These are phyloP conservation scores for Oryzias curvinotus DNA, from an alignment of 2,113 vertebrate species.

Conservation along the genomic window DNA sequence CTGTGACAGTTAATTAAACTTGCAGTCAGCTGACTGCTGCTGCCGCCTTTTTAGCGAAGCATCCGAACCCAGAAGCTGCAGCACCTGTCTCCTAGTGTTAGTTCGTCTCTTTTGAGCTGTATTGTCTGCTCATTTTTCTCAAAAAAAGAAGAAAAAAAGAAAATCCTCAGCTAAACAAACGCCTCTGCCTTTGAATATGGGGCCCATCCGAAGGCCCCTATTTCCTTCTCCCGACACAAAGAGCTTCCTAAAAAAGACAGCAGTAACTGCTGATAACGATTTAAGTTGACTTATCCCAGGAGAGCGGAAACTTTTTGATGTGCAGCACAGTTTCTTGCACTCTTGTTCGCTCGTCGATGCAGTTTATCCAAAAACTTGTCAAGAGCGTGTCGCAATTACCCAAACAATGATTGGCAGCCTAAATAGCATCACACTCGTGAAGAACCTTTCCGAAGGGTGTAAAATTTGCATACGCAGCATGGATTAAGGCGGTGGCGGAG, in stretches of 20 bases:
- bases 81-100: slow-evolving; percentile 27
- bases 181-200: neutral
- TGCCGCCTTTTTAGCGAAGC: slow-evolving; percentile 49
- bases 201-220: neutral
- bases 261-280: slow-evolving; percentile 2
- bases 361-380: slow-evolving; percentile 55
- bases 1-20: slow-evolving; percentile 56
- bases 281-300: neutral
- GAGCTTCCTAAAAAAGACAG: neutral
- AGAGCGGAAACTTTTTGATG: slow-evolving; percentile 31
- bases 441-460: slow-evolving; percentile 76
- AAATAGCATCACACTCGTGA: slow-evolving; percentile 71
- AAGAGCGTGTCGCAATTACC: slow-evolving; percentile 56
- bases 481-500: slow-evolving; percentile 67
- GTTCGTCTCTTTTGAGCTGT: slow-evolving; percentile 24
- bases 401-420: slow-evolving; percentile 78
- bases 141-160: neutral
- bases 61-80: slow-evolving; percentile 28
- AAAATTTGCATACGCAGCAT: slow-evolving; percentile 77
- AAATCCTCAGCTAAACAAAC: slow-evolving; percentile 1
- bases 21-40: slow-evolving; percentile 54
- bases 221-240: slow-evolving; percentile 1
- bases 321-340: slow-evolving; percentile 5
- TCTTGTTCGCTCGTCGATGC: slow-evolving; percentile 32
- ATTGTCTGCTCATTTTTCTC: slow-evolving; percentile 14